Conservation (phyloP, 1,140 invertebrate species). For the Lanistes nyassanus region DNA sequence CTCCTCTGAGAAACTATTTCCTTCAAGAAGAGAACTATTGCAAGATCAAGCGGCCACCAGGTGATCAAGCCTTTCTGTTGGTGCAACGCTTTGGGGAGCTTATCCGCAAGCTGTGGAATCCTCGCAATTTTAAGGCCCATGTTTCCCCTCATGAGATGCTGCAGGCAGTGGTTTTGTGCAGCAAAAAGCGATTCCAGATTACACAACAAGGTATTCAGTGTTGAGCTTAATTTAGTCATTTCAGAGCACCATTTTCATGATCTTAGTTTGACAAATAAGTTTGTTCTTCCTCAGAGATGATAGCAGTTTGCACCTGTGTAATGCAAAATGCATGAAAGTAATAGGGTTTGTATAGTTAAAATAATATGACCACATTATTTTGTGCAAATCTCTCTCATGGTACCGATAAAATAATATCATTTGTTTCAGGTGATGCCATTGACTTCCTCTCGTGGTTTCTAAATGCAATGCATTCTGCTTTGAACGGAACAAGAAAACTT, state of each 20-base stretch:
- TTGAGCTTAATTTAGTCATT: too few species aligned
- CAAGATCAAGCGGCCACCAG: constrained; percentile 88
- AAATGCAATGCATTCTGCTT: constrained; percentile 89
- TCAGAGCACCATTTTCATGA: too few species aligned
- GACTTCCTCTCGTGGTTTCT: constrained; percentile 97
- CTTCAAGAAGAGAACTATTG: constrained; percentile 92
- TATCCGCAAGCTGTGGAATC: constrained; percentile 98
- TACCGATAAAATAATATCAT: constrained; percentile 1
- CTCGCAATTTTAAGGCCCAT: constrained; percentile 98
- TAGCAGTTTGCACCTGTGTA: too few species aligned
- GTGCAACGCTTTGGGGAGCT: constrained; percentile 98
- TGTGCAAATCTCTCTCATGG: not conserved
- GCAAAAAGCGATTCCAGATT: constrained; percentile 98
- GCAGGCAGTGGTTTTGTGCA: constrained; percentile 98
- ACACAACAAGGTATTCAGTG: constrained; percentile 86
- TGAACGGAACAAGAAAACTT: constrained; percentile 65
- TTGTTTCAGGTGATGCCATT: constrained; percentile 87
- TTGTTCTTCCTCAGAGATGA: too few species aligned
- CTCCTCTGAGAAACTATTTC: constrained; percentile 94
- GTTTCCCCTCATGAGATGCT: constrained; percentile 99
- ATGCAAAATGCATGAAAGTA: too few species aligned
- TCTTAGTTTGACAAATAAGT: too few species aligned
- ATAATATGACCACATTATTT: too few species aligned
- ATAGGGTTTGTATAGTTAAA: too few species aligned
- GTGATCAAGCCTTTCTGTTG: constrained; percentile 79